Evolutionary conservation across 2,113 vertebrate genomes (phyloP).

Genomic region (Phyllostomus hastatus): DNA sequence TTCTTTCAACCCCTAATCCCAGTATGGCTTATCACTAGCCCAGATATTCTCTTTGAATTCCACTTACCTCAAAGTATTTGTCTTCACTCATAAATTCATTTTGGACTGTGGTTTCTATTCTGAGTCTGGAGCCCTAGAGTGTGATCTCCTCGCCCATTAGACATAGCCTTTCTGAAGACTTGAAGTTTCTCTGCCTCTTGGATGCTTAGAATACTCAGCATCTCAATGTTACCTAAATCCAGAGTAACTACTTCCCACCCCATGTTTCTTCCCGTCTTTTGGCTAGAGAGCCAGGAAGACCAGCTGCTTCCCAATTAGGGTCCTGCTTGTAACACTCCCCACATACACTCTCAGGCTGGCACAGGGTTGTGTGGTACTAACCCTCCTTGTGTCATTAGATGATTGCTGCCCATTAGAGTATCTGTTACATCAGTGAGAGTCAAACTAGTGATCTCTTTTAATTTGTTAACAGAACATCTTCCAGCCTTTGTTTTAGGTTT

Average conservation of each 20-base stretch:
- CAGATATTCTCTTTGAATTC: not conserved
- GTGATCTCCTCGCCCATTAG: not conserved
- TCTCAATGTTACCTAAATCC: not conserved
- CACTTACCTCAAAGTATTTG: not conserved
- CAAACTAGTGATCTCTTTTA: not conserved
- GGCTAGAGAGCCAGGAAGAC: not conserved
- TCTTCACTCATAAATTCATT: not conserved
- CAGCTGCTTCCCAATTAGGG: not conserved
- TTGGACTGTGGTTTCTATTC: not conserved
- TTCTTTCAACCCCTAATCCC: slow-evolving; percentile 31
- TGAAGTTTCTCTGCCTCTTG: not conserved
- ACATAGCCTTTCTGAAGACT: slow-evolving; percentile 1
- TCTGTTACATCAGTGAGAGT: not conserved
- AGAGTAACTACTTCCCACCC: not conserved
- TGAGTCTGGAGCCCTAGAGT: not conserved
- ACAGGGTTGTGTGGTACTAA: not conserved
- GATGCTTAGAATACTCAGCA: not conserved
- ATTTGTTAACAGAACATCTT: slow-evolving; percentile 9
- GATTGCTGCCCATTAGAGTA: not conserved
- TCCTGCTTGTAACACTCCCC: not conserved
- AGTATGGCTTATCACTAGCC: slow-evolving; percentile 7
- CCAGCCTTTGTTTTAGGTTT: not conserved
- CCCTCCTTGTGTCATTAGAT: not conserved
- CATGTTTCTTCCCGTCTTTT: not conserved
- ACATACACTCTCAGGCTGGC: not conserved